Evolutionary conservation across 2,888 invertebrate species (phyloP).

Genomic region (Polydrusus tereticollis): DNA sequence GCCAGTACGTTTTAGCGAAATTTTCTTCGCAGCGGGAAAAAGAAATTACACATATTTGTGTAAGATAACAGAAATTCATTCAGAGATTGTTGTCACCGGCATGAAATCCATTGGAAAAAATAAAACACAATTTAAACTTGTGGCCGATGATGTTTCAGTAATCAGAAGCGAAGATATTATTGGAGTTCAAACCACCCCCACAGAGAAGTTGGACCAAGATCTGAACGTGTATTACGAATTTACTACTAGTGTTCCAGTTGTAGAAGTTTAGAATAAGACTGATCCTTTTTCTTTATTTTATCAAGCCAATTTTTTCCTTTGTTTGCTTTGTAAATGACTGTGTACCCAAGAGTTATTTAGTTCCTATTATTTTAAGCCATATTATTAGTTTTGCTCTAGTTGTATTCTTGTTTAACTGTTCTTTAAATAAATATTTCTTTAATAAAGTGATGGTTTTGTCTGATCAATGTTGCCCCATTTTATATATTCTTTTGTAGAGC

Average conservation of each 20-base stretch:
- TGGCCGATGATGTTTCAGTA: conserved; percentile 12
- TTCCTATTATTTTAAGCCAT: conserved; percentile 18
- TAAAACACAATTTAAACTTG: conserved; percentile 18
- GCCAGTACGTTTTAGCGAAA: conserved; percentile 31
- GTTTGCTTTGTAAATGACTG: conserved; percentile 22
- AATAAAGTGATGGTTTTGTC: conserved; percentile 19
- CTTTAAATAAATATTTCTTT: conserved; percentile 20
- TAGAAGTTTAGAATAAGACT: conserved; percentile 29
- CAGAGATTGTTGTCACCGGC: conserved; percentile 21
- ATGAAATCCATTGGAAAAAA: conserved; percentile 23
- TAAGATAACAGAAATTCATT: conserved; percentile 19
- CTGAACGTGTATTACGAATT: conserved; percentile 27
- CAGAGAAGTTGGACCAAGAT: conserved; percentile 16
- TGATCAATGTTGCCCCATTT: conserved; percentile 7
- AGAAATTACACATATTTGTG: conserved; percentile 31
- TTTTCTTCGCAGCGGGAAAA: conserved; percentile 28
- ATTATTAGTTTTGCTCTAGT: conserved; percentile 19
- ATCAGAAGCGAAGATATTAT: conserved; percentile 23
- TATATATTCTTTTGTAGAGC: conserved; percentile 1
- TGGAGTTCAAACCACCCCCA: conserved; percentile 6
- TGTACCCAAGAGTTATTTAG: conserved; percentile 17
- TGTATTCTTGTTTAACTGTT: conserved; percentile 19
- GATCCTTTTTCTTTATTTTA: conserved; percentile 14
- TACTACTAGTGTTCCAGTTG: conserved; percentile 26
- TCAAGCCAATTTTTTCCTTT: conserved; percentile 14